A percentile compares a stretch with the other conserved stretches of the same genome.
phyloP scores from a whole-genome alignment of 2,797 vertebrate genomes.

The Tokudaia tokunoshimensis region DNA sequence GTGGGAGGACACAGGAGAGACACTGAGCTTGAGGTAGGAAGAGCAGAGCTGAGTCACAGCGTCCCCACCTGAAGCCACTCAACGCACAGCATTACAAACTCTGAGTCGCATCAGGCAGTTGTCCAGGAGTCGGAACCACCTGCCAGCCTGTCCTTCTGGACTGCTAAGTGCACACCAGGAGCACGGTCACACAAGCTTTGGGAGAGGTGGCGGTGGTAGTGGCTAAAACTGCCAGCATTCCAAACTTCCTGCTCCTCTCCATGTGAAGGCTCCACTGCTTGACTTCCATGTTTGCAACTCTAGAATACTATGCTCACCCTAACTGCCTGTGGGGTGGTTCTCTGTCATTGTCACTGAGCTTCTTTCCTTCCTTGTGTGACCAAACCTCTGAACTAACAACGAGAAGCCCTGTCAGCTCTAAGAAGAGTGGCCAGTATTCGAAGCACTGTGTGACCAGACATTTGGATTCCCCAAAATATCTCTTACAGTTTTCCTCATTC shows the following conservation, averaged over 20 bases:
- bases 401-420: neutral
- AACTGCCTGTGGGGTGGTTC: neutral
- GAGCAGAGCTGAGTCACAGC: neutral
- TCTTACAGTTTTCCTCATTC: neutral
- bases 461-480: neutral
- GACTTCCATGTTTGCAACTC: constrained; percentile 41
- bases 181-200: neutral
- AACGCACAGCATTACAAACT: neutral
- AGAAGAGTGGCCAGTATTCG: neutral
- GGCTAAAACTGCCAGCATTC: neutral
- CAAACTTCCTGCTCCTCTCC: neutral
- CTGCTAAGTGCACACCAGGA: neutral
- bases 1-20: neutral
- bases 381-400: constrained; percentile 20
- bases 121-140: neutral
- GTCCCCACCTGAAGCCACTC: neutral
- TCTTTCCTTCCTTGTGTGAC: neutral
- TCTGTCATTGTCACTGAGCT: neutral
- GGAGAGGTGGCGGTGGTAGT: neutral
- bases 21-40: neutral
- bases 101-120: neutral
- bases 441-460: neutral
- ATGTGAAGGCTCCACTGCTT: neutral
- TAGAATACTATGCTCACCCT: neutral
- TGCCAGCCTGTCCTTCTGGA: neutral